Base-by-base conservation (phyloP, 2,797 vertebrate genomes). In the Halcyon leucocephala region DNA sequence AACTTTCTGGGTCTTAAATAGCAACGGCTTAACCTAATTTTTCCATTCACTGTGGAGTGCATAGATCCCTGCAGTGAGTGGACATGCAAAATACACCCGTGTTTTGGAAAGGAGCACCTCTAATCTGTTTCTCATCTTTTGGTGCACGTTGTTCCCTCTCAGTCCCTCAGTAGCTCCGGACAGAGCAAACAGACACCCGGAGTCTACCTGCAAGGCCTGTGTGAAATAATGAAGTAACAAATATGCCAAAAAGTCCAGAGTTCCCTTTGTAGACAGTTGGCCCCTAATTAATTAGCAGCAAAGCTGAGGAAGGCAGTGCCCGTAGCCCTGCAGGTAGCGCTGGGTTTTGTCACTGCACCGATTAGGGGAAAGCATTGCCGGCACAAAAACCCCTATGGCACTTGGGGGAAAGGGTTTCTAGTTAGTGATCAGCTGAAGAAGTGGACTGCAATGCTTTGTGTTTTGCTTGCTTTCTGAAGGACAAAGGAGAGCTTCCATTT, bases 211-310 rank as follows among this genome's bases (percentile, higher is more conserved):
- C 82, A 78, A 72, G 54, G 67, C 14, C 42, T 49, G 11, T 28
- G 39, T 55, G 72, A 69, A 93, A 70, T 12, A 41, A 58, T 24
- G 25, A 65, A 55, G 17, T 31, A 58, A 39, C 19, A 72, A 57
- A 46, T 21, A 66, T 35, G 51, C 78, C 28, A 69, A 33, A 33
- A 88, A 76, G 39, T 41, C 14, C 52, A 65, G 64, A 25, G 9
- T 28, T n/a, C 44, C 44, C 46, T 89, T 80, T 83, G 69, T 46
- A 85, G 84, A 33, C 91, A 94, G 85, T 82, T 91, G 82, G 49
- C 65, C 41, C 44, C 62, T 87, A 37, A 81, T 79, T 86, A 92
- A 55, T 51, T 57, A 62, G 28, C 72, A 86, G 69, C 28, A 64
- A 76, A 94, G 69, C 86, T 28, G 57, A 72, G 76, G 46, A 41